Conservation (phyloP, 2,113 vertebrate species). For the Entelurus aequoreus region DNA sequence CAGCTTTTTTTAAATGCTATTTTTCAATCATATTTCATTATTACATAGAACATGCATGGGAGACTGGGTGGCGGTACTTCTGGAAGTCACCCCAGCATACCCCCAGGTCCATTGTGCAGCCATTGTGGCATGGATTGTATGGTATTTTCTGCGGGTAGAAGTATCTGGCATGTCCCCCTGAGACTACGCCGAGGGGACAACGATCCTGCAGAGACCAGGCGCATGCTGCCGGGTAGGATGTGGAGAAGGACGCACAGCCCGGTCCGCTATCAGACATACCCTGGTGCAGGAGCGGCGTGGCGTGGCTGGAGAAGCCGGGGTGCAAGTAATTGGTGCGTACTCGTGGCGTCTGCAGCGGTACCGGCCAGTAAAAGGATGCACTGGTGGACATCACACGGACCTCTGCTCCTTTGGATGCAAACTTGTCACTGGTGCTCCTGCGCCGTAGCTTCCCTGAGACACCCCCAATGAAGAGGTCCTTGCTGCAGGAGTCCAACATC, state of each 20-base stretch:
- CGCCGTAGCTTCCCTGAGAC: constrained; percentile 72
- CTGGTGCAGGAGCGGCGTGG: constrained; percentile 47
- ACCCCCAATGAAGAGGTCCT: constrained; percentile 77
- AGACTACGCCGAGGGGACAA: constrained; percentile 64
- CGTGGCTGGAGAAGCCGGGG: constrained; percentile 45
- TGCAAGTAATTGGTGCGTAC: constrained; percentile 49
- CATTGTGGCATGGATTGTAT: constrained; percentile 47
- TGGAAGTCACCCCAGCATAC: constrained; percentile 52
- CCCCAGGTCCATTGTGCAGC: constrained; percentile 35
- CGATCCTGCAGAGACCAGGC: constrained; percentile 55
- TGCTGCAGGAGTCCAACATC: constrained; percentile 79
- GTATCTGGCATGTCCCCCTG: constrained; percentile 64
- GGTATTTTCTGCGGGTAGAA: constrained; percentile 69
- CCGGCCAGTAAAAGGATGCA: constrained; percentile 72
- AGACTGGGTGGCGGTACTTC: constrained; percentile 55
- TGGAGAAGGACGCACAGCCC: constrained; percentile 57
- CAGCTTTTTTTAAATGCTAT: background rate
- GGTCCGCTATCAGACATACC: constrained; percentile 60
- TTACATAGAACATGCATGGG: constrained; percentile 1
- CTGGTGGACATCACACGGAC: constrained; percentile 60
- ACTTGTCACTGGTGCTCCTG: constrained; percentile 44
- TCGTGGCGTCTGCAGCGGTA: constrained; percentile 52
- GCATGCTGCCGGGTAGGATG: constrained; percentile 55
- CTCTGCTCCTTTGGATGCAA: constrained; percentile 48
- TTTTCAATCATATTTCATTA: constrained; percentile 50